phyloP scores from a whole-genome alignment of 2,113 vertebrate species.

The Phocoena phocoena region DNA sequence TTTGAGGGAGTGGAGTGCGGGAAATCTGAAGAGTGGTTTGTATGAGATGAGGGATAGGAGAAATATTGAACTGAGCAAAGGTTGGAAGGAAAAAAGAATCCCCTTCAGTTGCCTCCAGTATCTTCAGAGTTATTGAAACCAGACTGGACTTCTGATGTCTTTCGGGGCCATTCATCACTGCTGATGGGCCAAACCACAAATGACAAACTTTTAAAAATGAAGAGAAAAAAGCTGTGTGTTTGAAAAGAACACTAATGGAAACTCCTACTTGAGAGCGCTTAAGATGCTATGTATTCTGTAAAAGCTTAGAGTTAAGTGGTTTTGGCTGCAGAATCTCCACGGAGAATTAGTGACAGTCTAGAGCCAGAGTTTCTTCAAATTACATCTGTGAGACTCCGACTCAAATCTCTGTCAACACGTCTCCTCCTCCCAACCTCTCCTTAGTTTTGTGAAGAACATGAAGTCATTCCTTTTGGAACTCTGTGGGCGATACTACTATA shows the following conservation, averaged over 20 bases:
- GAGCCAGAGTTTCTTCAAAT: slow-evolving; percentile 74
- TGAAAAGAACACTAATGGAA: slow-evolving; percentile 64
- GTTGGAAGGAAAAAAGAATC: slow-evolving; percentile 50
- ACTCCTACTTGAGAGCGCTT: slow-evolving; percentile 49
- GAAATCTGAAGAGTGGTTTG: not conserved
- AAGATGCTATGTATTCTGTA: slow-evolving; percentile 68
- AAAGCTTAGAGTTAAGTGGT: slow-evolving; percentile 70
- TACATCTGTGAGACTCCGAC: slow-evolving; percentile 57
- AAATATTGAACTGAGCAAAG: slow-evolving; percentile 35
- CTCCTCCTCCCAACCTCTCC: slow-evolving; percentile 42
- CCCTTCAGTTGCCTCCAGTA: slow-evolving; percentile 37
- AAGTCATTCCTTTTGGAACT: slow-evolving; percentile 56
- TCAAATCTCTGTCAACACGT: slow-evolving; percentile 78
- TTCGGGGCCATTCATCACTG: slow-evolving; percentile 59
- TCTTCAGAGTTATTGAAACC: slow-evolving; percentile 69
- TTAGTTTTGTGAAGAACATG: slow-evolving; percentile 49
- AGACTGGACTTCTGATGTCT: slow-evolving; percentile 69
- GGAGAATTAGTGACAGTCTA: slow-evolving; percentile 64
- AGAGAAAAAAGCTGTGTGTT: slow-evolving; percentile 61
- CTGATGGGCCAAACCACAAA: slow-evolving; percentile 67
- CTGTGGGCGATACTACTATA: not conserved
- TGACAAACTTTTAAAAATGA: slow-evolving; percentile 47
- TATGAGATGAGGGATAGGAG: not conserved
- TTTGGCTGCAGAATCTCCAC: slow-evolving; percentile 69
- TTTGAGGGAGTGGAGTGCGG: not conserved